A percentile compares a stretch with the other conserved stretches of the same genome.
phyloP scores from a whole-genome alignment of 2,797 vertebrate species.

The Phataginus tetradactyla region DNA sequence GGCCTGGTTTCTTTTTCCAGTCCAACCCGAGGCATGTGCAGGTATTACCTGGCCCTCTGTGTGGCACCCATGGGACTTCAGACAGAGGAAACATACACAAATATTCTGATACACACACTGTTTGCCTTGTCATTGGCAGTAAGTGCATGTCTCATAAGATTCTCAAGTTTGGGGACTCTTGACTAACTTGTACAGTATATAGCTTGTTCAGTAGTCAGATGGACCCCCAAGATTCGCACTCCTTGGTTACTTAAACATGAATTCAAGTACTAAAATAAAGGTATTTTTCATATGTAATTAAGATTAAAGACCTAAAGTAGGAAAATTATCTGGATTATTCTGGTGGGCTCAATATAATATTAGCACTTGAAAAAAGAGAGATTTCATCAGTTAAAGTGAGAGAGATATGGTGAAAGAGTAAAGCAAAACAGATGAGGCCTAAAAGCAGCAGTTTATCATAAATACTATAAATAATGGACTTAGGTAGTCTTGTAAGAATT shows the following conservation, averaged over 20 bases:
- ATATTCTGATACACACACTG: not conserved
- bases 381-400: not conserved
- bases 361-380: not conserved
- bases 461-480: not conserved
- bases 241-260: not conserved
- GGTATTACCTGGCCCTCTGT: not conserved
- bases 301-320: not conserved
- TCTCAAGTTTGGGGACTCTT: not conserved
- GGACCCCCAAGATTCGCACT: not conserved
- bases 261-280: not conserved
- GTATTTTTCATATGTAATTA: not conserved
- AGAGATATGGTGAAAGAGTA: not conserved
- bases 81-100: not conserved
- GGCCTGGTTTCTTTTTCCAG: not conserved
- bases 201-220: not conserved
- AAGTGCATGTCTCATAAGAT: not conserved
- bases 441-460: not conserved
- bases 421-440: not conserved
- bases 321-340: not conserved
- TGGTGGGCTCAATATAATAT: not conserved
- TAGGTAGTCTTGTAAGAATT: not conserved
- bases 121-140: not conserved
- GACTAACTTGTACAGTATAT: not conserved
- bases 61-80: not conserved
- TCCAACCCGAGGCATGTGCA: not conserved